A percentile compares a stretch with the other conserved stretches of the same genome.
Conservation (phyloP, 2,888 invertebrate genomes). For the Euplexia lucipara region DNA sequence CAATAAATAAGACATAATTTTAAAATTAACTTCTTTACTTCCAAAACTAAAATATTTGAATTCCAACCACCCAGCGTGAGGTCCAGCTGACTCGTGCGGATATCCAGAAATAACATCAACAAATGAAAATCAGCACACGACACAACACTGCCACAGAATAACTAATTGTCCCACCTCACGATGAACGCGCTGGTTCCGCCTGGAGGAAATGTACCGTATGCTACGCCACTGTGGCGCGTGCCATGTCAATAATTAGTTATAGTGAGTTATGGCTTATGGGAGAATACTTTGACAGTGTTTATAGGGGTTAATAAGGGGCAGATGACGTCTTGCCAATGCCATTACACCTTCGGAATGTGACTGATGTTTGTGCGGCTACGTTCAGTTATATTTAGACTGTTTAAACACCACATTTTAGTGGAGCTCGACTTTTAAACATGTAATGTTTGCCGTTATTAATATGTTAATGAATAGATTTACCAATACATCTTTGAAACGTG, state of each 20-base stretch:
- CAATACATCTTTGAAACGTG: constrained; percentile 19
- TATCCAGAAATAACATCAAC: constrained; percentile 79
- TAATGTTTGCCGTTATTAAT: constrained; percentile 46
- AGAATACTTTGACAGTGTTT: constrained; percentile 76
- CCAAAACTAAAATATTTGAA: constrained; percentile 46
- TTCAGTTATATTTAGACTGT: constrained; percentile 49
- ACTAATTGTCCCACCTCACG: constrained; percentile 75
- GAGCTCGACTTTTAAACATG: constrained; percentile 36
- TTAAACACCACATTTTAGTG: constrained; percentile 44
- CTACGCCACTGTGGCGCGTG: constrained; percentile 65
- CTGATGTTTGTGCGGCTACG: constrained; percentile 37
- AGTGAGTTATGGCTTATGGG: constrained; percentile 79
- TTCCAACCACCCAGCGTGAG: constrained; percentile 59
- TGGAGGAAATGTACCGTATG: constrained; percentile 49
- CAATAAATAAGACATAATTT: constrained; percentile 9
- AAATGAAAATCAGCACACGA: constrained; percentile 76
- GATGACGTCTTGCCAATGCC: constrained; percentile 60
- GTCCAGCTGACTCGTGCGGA: constrained; percentile 77
- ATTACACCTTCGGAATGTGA: constrained; percentile 54
- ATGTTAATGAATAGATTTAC: constrained; percentile 47
- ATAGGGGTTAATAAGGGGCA: constrained; percentile 84
- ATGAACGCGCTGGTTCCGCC: constrained; percentile 58
- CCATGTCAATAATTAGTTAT: constrained; percentile 82
- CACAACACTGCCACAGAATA: constrained; percentile 75
- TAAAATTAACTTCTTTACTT: background rate